Percentiles rank a stretch among this genome's conserved stretches.
phyloP scores from a whole-genome alignment of 2,797 vertebrate species.

The Karalla daura region DNA sequence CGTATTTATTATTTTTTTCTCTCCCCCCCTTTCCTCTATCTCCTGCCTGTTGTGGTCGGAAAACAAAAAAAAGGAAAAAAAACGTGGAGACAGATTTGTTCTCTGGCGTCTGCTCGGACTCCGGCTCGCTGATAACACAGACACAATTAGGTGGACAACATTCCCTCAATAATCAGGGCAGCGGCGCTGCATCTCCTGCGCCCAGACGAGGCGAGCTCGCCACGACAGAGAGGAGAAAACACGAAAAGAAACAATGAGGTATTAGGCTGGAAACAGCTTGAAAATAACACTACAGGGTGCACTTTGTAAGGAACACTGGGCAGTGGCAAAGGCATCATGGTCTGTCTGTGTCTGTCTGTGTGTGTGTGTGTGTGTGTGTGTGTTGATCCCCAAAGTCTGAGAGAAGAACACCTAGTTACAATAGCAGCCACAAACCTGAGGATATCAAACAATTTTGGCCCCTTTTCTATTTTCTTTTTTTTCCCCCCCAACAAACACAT shows the following conservation, averaged over 20 bases:
- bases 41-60: conserved; percentile 26
- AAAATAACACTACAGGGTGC: conserved; percentile 51
- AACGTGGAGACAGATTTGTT: conserved; percentile 51
- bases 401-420: conserved; percentile 32
- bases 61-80: no score
- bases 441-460: conserved; percentile 45
- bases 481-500: conserved; percentile 49
- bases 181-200: conserved; percentile 41
- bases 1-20: conserved; percentile 37
- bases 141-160: conserved; percentile 62
- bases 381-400: conserved; percentile 32
- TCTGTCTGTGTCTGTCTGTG: conserved; percentile 13
- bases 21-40: conserved; percentile 39
- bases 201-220: conserved; percentile 38
- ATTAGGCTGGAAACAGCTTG: conserved; percentile 52
- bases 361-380: conserved; percentile 16
- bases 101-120: conserved; percentile 35
- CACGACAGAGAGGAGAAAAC: conserved; percentile 30
- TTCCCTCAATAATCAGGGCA: conserved; percentile 48
- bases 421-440: conserved; percentile 35
- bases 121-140: conserved; percentile 57
- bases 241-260: conserved; percentile 31
- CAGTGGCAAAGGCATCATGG: conserved; percentile 38
- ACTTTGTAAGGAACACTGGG: conserved; percentile 59
- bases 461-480: conserved; percentile 36